Evolutionary conservation across 2,888 invertebrate genomes (phyloP).

Genomic region (Leptura quadrifasciata): DNA sequence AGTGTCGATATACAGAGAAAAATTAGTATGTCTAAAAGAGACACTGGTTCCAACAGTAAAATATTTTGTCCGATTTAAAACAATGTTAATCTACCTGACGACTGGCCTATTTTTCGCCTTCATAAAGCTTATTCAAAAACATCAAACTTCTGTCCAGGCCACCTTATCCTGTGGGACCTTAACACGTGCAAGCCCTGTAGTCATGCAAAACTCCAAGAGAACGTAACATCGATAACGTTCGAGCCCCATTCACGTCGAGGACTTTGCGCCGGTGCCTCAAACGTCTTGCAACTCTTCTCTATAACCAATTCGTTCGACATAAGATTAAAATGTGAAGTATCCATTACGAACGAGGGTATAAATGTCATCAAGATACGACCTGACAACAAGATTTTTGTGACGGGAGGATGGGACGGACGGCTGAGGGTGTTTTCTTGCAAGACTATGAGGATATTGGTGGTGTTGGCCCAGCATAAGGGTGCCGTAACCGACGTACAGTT

Average conservation of each 20-base stretch:
- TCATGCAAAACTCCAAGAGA: conserved; percentile 78
- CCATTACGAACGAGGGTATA: conserved; percentile 84
- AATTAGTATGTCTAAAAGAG: too few species aligned
- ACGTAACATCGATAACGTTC: conserved; percentile 84
- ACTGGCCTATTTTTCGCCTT: too few species aligned
- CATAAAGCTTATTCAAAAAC: too few species aligned
- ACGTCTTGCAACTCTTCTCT: conserved; percentile 74
- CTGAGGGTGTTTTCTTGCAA: conserved; percentile 86
- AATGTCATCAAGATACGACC: conserved; percentile 81
- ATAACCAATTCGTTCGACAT: conserved; percentile 77
- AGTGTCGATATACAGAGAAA: too few species aligned
- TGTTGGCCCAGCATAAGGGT: conserved; percentile 83
- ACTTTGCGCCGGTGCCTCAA: conserved; percentile 80
- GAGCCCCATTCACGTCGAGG: conserved; percentile 81
- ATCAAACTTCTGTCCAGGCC: conserved; percentile 68
- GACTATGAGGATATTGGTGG: conserved; percentile 82
- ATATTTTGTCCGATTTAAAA: too few species aligned
- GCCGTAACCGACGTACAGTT: conserved; percentile 84
- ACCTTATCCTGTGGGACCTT: conserved; percentile 83
- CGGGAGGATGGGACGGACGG: conserved; percentile 85
- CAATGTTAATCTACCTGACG: too few species aligned
- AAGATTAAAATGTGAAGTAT: conserved; percentile 78
- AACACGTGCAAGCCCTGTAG: conserved; percentile 78
- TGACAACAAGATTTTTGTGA: conserved; percentile 84
- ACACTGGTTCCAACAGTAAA: too few species aligned